These are phyloP conservation scores for Hydrocynus forskahlii DNA, from an alignment of 2,797 vertebrate genomes.

Conservation along the genomic window DNA sequence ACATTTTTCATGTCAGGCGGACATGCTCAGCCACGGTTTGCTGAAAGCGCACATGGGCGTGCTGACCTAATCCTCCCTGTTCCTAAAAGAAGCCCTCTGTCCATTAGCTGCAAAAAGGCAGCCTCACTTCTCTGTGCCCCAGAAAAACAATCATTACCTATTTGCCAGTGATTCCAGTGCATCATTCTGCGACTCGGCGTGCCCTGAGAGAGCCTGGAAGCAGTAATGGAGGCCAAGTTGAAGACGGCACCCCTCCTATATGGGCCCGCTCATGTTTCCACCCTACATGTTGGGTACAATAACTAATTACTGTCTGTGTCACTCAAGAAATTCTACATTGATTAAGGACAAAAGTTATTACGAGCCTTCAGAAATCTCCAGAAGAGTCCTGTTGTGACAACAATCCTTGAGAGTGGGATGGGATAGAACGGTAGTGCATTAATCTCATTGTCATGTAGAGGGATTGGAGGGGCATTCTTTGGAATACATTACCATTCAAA, in stretches of 20 bases:
- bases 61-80: constrained; percentile 61
- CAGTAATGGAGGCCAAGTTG: constrained; percentile 54
- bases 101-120: constrained; percentile 56
- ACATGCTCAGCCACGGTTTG: constrained; percentile 10
- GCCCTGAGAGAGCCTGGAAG: constrained; percentile 67
- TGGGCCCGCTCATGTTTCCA: constrained; percentile 71
- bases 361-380: constrained; percentile 51
- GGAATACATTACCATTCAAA: constrained; percentile 57
- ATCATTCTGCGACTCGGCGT: constrained; percentile 52
- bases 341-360: constrained; percentile 69
- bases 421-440: constrained; percentile 57
- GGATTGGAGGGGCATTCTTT: constrained; percentile 55
- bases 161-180: constrained; percentile 54
- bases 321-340: constrained; percentile 70
- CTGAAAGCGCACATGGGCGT: constrained; percentile 54
- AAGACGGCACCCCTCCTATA: constrained; percentile 54
- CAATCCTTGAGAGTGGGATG: constrained; percentile 60
- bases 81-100: constrained; percentile 62
- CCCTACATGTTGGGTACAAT: constrained; percentile 77
- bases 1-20: constrained; percentile 25
- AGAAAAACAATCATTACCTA: constrained; percentile 61
- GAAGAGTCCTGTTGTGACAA: constrained; percentile 62
- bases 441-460: constrained; percentile 63
- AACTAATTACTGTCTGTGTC: constrained; percentile 71
- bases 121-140: constrained; percentile 44